phyloP scores from a whole-genome alignment of 1,140 invertebrate species.

The Sogatella furcifera region DNA sequence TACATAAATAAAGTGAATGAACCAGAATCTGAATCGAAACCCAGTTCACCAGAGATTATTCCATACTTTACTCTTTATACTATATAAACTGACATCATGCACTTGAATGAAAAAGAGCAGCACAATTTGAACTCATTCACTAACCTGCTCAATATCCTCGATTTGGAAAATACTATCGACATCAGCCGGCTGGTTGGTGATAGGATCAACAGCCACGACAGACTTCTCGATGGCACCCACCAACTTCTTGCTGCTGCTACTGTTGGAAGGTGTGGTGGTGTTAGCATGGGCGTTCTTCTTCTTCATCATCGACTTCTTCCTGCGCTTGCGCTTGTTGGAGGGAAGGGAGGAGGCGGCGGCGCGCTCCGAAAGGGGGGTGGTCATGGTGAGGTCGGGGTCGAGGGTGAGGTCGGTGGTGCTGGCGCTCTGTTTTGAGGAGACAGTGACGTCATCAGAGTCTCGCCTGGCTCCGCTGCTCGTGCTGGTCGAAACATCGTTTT shows the following conservation, averaged over 20 bases:
- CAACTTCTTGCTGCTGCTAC: not conserved
- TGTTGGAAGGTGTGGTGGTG: conserved; percentile 12
- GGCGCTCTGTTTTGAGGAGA: conserved; percentile 5
- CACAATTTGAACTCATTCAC: not conserved
- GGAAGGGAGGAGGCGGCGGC: not conserved
- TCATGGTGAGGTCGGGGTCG: too few relatives aligned
- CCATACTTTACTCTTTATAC: too few relatives aligned
- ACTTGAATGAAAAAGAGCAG: too few relatives aligned
- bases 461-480: too few relatives aligned
- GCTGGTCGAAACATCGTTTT: not conserved
- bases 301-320: conserved; percentile 65
- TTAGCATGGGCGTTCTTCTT: conserved; percentile 49
- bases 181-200: not conserved
- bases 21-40: too few relatives aligned
- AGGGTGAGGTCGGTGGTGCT: conserved; percentile 11
- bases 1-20: too few relatives aligned
- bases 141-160: conserved; percentile 18
- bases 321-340: conserved; percentile 54
- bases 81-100: too few relatives aligned
- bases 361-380: not conserved
- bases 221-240: not conserved
- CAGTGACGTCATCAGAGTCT: conserved; percentile 1
- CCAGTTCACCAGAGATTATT: too few relatives aligned
- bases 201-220: not conserved
- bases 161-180: conserved; percentile 19